These are phyloP conservation scores for Drosophila helvetica DNA, from an alignment of 2,888 invertebrate genomes.

Conservation along the genomic window DNA sequence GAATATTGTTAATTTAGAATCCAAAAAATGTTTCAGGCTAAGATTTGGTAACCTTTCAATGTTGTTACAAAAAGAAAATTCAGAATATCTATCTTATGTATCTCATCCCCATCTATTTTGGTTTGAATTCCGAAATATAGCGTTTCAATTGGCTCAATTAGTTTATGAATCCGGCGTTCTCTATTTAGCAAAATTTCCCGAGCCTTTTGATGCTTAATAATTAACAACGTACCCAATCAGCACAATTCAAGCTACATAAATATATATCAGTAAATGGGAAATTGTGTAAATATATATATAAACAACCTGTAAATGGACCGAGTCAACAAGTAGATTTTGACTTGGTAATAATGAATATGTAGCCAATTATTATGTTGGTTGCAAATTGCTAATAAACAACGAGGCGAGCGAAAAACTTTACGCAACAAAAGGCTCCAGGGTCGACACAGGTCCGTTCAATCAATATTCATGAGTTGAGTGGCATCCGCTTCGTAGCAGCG, in stretches of 20 bases:
- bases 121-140: not conserved
- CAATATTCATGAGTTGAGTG: conserved; percentile 19
- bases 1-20: no score
- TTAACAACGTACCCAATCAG: not conserved
- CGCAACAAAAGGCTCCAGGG: conserved; percentile 5
- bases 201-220: no score
- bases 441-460: conserved; percentile 9
- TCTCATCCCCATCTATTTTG: not conserved
- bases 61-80: no score
- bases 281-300: not conserved
- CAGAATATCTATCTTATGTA: not conserved
- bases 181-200: no score
- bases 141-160: not conserved
- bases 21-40: no score
- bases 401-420: conserved; percentile 6
- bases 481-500: not conserved
- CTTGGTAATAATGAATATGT: not conserved
- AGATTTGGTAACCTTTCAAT: no score
- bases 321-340: not conserved
- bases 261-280: not conserved
- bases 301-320: conserved; percentile 7
- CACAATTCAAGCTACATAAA: not conserved
- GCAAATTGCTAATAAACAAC: conserved; percentile 6
- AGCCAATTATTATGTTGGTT: conserved; percentile 5
- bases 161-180: not conserved